Conservation (phyloP, 2,113 vertebrate species). For the Ptychochromis oligacanthus region DNA sequence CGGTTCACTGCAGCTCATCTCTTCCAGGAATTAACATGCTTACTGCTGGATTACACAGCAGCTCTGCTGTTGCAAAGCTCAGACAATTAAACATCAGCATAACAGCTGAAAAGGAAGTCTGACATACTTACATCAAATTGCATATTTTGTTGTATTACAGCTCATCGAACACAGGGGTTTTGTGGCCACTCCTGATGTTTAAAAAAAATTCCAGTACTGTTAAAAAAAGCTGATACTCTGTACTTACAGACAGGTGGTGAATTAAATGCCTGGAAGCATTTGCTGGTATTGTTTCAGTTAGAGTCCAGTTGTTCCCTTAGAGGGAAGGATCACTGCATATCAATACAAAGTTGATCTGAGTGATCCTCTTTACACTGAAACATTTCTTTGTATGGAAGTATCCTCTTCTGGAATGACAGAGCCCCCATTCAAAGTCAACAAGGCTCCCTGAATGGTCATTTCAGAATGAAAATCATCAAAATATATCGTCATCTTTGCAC, state of each 20-base stretch:
- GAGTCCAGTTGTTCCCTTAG: too few relatives aligned
- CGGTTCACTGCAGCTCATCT: not conserved
- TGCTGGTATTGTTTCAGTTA: too few relatives aligned
- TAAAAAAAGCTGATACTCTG: too few relatives aligned
- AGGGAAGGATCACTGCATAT: too few relatives aligned
- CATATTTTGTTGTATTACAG: not conserved
- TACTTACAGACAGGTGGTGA: too few relatives aligned
- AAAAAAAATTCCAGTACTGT: not conserved
- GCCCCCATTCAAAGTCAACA: not conserved
- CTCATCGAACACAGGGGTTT: not conserved
- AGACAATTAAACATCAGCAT: not conserved
- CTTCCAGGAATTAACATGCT: conserved; percentile 3
- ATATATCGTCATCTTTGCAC: not conserved
- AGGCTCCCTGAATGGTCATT: not conserved
- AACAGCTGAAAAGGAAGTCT: not conserved
- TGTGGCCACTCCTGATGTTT: not conserved
- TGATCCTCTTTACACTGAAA: too few relatives aligned
- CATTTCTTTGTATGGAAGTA: too few relatives aligned
- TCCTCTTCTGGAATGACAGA: not conserved
- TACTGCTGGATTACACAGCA: conserved; percentile 19
- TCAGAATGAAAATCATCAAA: not conserved
- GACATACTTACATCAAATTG: not conserved
- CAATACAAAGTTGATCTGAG: too few relatives aligned
- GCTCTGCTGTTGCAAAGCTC: not conserved
- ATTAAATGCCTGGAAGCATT: too few relatives aligned